phyloP scores from a whole-genome alignment of 2,888 invertebrate species.

The Drosophila dives region DNA sequence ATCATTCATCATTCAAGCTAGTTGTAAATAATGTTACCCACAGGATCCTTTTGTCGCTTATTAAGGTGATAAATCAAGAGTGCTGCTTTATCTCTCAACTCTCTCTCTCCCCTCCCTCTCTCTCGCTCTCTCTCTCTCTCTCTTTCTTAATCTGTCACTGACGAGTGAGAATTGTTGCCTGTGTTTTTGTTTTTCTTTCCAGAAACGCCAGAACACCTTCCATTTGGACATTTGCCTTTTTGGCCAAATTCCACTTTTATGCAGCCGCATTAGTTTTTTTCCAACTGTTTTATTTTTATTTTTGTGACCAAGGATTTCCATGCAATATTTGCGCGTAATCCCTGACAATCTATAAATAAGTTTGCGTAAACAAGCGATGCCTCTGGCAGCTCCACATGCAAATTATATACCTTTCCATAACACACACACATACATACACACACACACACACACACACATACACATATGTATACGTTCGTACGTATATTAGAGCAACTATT shows the following conservation, averaged over 20 bases:
- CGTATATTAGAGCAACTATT: constrained; percentile 21
- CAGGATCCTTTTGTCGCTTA: constrained; percentile 77
- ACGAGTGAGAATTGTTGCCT: neutral
- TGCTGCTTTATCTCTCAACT: constrained; percentile 12
- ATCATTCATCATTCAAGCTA: constrained; percentile 80
- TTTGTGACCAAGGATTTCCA: constrained; percentile 1
- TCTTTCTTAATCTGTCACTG: neutral
- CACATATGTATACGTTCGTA: constrained; percentile 9
- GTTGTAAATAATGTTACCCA: constrained; percentile 82
- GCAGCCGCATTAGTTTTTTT: constrained; percentile 45
- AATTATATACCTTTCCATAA: constrained; percentile 7
- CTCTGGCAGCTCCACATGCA: constrained; percentile 18
- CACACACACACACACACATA: constrained; percentile 6
- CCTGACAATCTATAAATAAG: constrained; percentile 73
- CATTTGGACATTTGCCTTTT: constrained; percentile 40
- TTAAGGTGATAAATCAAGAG: constrained; percentile 82
- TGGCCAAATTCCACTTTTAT: constrained; percentile 24
- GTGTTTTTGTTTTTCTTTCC: constrained; percentile 2
- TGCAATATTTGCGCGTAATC: constrained; percentile 32
- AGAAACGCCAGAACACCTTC: neutral
- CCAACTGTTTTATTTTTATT: neutral
- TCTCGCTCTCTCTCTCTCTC: neutral
- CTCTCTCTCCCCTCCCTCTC: neutral
- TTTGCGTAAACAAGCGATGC: constrained; percentile 49
- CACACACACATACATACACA: constrained; percentile 20